A percentile compares a stretch with the other conserved stretches of the same genome.
These are phyloP conservation scores for Drosophila mauritiana DNA, from an alignment of 1,140 invertebrate species.

Conservation along the genomic window DNA sequence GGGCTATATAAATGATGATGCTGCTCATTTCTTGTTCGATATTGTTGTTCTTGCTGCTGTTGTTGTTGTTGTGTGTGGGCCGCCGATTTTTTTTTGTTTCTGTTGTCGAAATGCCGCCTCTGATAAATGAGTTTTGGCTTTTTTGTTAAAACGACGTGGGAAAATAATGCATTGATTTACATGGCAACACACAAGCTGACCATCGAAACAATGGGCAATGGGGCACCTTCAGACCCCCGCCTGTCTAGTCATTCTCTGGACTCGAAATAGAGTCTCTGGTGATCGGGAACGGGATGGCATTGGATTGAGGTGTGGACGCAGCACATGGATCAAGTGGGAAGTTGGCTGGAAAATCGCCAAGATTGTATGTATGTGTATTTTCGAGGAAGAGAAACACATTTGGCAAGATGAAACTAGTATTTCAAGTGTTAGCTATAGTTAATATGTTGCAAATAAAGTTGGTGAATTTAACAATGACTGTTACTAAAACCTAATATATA, in stretches of 20 bases:
- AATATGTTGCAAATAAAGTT: neutral
- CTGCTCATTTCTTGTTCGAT: slow-evolving; percentile 70
- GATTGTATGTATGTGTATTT: neutral
- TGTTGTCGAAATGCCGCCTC: slow-evolving; percentile 71
- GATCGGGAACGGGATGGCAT: slow-evolving; percentile 9
- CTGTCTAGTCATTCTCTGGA: slow-evolving; percentile 33
- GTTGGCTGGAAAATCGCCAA: slow-evolving; percentile 1
- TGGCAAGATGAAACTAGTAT: neutral
- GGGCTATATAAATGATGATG: slow-evolving; percentile 70
- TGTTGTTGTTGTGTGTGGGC: slow-evolving; percentile 56
- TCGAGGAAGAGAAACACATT: neutral
- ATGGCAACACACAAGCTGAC: slow-evolving; percentile 41
- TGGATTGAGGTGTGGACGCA: slow-evolving; percentile 10
- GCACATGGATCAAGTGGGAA: slow-evolving; percentile 15
- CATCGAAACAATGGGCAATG: slow-evolving; percentile 23
- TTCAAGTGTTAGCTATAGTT: neutral
- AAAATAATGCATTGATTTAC: slow-evolving; percentile 74
- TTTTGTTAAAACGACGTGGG: slow-evolving; percentile 74
- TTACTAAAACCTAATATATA: no score
- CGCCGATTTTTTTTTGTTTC: slow-evolving; percentile 34
- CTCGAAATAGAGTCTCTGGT: slow-evolving; percentile 1
- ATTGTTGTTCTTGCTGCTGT: slow-evolving; percentile 45
- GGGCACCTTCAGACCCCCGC: slow-evolving; percentile 23
- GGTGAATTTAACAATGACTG: no score
- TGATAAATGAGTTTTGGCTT: slow-evolving; percentile 76